Conservation (phyloP, 1,140 invertebrate species). For the Lepidurus couesii region DNA sequence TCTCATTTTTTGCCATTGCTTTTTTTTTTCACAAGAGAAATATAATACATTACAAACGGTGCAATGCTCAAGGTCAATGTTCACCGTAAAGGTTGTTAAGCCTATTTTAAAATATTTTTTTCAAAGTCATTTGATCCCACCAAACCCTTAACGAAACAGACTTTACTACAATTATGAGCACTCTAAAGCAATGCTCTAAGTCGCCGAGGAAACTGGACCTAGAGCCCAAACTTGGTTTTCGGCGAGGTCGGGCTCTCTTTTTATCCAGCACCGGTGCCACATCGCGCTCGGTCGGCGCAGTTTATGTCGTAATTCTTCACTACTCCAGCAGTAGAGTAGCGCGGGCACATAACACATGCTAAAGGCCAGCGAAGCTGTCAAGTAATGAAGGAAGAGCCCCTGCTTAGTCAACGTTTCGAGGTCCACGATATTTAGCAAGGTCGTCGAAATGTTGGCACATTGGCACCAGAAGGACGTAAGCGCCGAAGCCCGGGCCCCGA, state of each 20-base stretch:
- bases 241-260: neutral
- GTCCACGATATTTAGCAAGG: neutral
- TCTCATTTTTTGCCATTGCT: too few species aligned
- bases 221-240: neutral
- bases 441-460: neutral
- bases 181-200: too few species aligned
- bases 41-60: too few species aligned
- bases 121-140: too few species aligned
- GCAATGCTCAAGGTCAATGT: too few species aligned
- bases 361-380: neutral
- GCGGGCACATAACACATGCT: neutral
- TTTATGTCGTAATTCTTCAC: neutral
- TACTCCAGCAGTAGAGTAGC: neutral
- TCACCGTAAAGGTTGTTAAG: too few species aligned
- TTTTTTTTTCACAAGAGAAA: too few species aligned
- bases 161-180: too few species aligned
- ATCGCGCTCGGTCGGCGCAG: neutral
- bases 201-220: neutral
- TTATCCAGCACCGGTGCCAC: neutral
- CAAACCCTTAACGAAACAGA: too few species aligned
- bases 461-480: neutral
- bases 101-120: too few species aligned
- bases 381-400: neutral
- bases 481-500: neutral
- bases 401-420: neutral